These are phyloP conservation scores for Macropus fuliginosus DNA, from an alignment of 2,797 vertebrate genomes.

Conservation along the genomic window DNA sequence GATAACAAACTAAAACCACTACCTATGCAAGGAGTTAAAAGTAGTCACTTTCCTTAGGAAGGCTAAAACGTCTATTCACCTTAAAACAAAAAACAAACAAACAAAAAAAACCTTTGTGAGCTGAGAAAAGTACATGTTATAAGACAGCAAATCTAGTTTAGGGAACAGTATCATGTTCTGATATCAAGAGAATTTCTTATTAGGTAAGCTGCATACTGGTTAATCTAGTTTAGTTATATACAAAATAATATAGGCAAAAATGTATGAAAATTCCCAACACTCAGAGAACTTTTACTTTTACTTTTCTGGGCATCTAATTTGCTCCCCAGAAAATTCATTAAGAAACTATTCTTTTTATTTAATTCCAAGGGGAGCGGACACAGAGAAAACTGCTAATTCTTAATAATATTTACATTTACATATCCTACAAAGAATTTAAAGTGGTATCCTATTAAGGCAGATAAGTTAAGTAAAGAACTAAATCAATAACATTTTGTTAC, in stretches of 20 bases:
- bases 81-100: too few species aligned
- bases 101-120: neutral
- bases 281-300: neutral
- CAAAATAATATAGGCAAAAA: neutral
- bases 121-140: neutral
- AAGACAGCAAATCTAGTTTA: neutral
- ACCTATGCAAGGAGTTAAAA: neutral
- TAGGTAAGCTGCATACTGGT: neutral
- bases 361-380: neutral
- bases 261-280: slow-evolving; percentile 11
- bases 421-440: slow-evolving; percentile 35
- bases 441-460: slow-evolving; percentile 26
- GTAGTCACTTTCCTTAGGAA: slow-evolving; percentile 1
- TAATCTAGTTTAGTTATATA: neutral
- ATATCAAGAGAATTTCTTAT: neutral
- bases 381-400: slow-evolving; percentile 1
- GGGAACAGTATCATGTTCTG: neutral
- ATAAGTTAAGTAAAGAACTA: slow-evolving; percentile 39
- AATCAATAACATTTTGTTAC: slow-evolving; percentile 33
- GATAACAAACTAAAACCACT: too few species aligned
- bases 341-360: neutral
- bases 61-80: neutral
- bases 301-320: slow-evolving; percentile 24
- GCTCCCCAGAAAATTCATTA: slow-evolving; percentile 20
- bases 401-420: slow-evolving; percentile 34